Evolutionary conservation across 1,140 invertebrate species (phyloP).

Genomic region (Batillaria attramentaria): DNA sequence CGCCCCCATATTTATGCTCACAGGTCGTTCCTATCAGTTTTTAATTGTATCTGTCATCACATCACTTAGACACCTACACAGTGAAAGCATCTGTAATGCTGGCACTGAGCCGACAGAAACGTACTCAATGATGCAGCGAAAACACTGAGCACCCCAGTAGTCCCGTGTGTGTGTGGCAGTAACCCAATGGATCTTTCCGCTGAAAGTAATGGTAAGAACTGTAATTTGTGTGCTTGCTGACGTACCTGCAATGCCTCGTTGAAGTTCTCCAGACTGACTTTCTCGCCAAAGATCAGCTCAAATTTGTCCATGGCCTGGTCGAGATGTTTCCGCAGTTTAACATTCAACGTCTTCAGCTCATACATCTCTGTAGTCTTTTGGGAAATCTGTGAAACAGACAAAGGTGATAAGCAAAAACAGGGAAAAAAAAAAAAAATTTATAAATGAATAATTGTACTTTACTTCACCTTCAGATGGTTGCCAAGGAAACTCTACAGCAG

Average conservation of each 20-base stretch:
- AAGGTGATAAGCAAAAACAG: not conserved
- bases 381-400: conserved; percentile 65
- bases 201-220: no score
- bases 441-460: no score
- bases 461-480: no score
- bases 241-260: conserved; percentile 69
- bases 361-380: conserved; percentile 78
- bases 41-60: no score
- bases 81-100: no score
- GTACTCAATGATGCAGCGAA: no score
- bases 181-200: not conserved
- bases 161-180: not conserved
- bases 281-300: conserved; percentile 71
- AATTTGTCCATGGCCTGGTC: conserved; percentile 74
- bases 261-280: conserved; percentile 67
- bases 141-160: not conserved
- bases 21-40: no score
- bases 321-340: conserved; percentile 73
- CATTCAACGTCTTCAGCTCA: conserved; percentile 76
- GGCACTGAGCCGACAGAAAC: no score
- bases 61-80: no score
- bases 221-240: no score
- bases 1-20: no score
- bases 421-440: not conserved
- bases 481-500: no score